These are phyloP conservation scores for Charanyca ferruginea DNA, from an alignment of 2,888 invertebrate species.

Conservation along the genomic window DNA sequence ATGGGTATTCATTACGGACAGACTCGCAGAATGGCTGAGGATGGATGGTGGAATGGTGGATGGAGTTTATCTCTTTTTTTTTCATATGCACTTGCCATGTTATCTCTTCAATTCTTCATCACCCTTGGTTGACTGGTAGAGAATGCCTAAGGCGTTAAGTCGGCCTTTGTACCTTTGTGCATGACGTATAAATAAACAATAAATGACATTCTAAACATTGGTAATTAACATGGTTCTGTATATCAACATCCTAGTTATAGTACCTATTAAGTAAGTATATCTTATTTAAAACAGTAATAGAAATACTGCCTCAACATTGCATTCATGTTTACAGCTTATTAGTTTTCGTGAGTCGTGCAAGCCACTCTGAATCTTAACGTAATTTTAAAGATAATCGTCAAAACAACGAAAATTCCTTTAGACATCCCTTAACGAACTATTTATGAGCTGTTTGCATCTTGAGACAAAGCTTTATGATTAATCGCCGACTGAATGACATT, in stretches of 20 bases:
- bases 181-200: too few species aligned
- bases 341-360: not conserved
- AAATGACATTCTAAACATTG: too few species aligned
- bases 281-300: not conserved
- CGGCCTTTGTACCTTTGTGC: too few species aligned
- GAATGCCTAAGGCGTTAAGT: too few species aligned
- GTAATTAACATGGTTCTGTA: not conserved
- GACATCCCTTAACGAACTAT: slow-evolving; percentile 71
- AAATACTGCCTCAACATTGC: not conserved
- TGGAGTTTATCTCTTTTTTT: too few species aligned
- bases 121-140: too few species aligned
- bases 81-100: too few species aligned
- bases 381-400: slow-evolving; percentile 21
- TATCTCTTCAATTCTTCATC: too few species aligned
- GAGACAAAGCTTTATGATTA: slow-evolving; percentile 79
- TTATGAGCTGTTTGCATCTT: slow-evolving; percentile 78
- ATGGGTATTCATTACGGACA: not conserved
- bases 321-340: not conserved
- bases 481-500: slow-evolving; percentile 77
- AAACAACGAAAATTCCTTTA: slow-evolving; percentile 45
- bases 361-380: not conserved
- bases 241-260: too few species aligned
- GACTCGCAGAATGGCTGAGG: not conserved
- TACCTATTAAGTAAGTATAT: too few species aligned
- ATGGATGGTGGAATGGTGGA: too few species aligned